Evolutionary conservation across 1,140 invertebrate species (phyloP).

Genomic region (Artemia franciscana): DNA sequence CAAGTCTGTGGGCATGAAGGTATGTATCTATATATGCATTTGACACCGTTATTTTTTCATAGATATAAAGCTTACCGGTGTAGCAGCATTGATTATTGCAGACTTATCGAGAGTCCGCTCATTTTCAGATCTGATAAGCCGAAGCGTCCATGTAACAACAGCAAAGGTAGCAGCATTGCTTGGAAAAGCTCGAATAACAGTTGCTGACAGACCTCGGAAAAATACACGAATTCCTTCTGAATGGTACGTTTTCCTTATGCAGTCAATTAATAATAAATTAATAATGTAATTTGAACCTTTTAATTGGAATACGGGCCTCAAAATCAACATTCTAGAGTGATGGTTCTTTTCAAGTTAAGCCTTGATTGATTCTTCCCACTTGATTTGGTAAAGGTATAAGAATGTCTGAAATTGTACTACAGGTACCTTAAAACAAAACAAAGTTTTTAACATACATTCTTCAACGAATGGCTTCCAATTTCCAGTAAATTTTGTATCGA

Average conservation of each 20-base stretch:
- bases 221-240: slow-evolving; percentile 41
- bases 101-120: background rate
- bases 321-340: too few species aligned
- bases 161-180: slow-evolving; percentile 76
- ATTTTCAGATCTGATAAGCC: slow-evolving; percentile 13
- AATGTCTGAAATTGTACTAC: too few species aligned
- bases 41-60: background rate
- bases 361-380: too few species aligned
- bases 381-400: too few species aligned
- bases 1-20: background rate
- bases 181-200: slow-evolving; percentile 60
- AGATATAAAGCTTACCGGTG: background rate
- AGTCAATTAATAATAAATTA: too few species aligned
- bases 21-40: background rate
- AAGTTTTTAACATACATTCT: too few species aligned
- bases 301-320: too few species aligned
- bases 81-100: background rate
- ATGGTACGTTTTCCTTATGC: slow-evolving; percentile 36
- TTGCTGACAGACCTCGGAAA: slow-evolving; percentile 42
- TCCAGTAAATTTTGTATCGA: too few species aligned
- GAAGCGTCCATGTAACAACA: slow-evolving; percentile 49
- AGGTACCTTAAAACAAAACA: too few species aligned
- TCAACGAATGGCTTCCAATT: too few species aligned
- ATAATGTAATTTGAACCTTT: too few species aligned
- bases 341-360: too few species aligned